A percentile compares a stretch with the other conserved stretches of the same genome.
Conservation (phyloP, 2,797 vertebrate genomes). For the Aphelocoma californica region DNA sequence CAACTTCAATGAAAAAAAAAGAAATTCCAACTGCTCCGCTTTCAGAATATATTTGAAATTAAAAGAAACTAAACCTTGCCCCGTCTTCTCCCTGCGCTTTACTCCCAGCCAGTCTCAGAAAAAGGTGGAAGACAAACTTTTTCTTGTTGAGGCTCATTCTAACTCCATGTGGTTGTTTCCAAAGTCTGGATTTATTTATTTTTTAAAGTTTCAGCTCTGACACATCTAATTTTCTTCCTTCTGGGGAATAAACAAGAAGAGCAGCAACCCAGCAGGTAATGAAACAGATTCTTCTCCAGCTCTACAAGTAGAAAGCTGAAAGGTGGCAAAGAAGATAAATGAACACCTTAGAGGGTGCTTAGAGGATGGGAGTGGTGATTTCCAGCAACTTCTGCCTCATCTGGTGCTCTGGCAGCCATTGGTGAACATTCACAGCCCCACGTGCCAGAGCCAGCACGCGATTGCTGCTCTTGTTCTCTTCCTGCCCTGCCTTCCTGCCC, state of each 20-base stretch:
- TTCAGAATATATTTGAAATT: not conserved
- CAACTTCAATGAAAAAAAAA: not conserved
- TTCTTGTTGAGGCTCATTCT: not conserved
- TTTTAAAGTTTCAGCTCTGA: not conserved
- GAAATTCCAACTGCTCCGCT: not conserved
- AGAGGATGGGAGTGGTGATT: not conserved
- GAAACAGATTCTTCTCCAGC: not conserved
- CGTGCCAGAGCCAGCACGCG: accelerated
- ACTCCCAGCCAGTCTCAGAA: not conserved
- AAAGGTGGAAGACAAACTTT: not conserved
- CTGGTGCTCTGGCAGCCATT: not conserved
- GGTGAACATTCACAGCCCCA: not conserved
- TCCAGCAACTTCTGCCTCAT: not conserved
- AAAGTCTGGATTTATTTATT: not conserved
- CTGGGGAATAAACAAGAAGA: not conserved
- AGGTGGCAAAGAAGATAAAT: not conserved
- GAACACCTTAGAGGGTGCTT: not conserved
- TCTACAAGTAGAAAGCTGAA: not conserved
- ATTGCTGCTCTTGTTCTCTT: not conserved
- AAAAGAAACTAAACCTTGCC: not conserved
- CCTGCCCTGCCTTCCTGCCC: not conserved
- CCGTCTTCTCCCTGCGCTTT: not conserved
- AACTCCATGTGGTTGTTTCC: not conserved
- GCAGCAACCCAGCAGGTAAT: not conserved
- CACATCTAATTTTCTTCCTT: not conserved